Evolutionary conservation across 2,113 vertebrate species (phyloP).

Genomic region (Phasianus colchicus): DNA sequence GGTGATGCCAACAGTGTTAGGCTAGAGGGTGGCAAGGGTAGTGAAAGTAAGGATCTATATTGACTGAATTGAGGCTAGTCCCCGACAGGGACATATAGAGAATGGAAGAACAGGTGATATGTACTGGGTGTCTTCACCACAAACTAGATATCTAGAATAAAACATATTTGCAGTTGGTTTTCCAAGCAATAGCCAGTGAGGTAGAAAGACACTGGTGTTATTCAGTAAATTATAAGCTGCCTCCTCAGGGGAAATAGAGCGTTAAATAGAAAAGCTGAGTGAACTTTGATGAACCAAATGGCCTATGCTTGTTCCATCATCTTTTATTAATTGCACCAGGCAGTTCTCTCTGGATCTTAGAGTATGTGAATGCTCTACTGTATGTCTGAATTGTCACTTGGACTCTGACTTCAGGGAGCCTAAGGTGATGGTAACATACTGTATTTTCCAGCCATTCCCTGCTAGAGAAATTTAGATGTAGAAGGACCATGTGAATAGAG

Average conservation of each 20-base stretch:
- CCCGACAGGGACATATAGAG: background rate
- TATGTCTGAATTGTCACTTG: background rate
- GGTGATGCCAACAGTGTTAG: background rate
- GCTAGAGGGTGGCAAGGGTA: background rate
- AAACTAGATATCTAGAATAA: background rate
- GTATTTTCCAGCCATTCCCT: background rate
- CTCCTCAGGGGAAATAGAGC: conserved; percentile 47
- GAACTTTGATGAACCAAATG: conserved; percentile 55
- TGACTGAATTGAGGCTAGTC: background rate
- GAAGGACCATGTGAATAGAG: background rate
- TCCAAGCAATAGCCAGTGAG: background rate
- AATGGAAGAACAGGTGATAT: background rate
- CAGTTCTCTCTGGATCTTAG: background rate
- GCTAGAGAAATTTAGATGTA: background rate
- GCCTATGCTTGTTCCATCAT: conserved; percentile 27
- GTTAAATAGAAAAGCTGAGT: conserved; percentile 56
- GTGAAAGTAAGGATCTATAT: background rate
- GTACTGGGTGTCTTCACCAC: background rate
- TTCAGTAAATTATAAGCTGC: background rate
- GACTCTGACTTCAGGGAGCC: background rate
- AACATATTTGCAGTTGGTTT: background rate
- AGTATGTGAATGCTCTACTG: background rate
- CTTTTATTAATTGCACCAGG: conserved; percentile 48
- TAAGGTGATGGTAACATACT: background rate
- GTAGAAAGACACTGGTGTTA: background rate